These are phyloP conservation scores for Tenthredo distinguenda DNA, from an alignment of 2,888 invertebrate species.

Conservation along the genomic window DNA sequence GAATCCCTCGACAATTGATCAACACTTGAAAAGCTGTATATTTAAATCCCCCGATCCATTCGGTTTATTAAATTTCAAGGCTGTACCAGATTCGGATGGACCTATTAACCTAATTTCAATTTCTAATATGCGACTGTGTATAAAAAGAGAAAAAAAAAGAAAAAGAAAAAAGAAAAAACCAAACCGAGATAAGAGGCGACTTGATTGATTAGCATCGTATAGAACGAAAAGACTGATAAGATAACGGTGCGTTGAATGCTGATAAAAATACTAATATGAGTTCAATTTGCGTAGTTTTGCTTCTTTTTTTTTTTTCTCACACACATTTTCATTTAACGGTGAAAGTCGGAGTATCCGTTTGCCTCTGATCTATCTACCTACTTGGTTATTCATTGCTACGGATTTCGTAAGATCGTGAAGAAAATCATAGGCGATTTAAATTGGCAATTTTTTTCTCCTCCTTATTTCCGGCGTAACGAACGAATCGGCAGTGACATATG, in stretches of 20 bases:
- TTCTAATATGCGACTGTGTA: neutral
- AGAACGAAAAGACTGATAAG: neutral
- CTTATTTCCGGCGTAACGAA: neutral
- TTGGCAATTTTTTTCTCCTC: neutral
- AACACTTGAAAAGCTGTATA: neutral
- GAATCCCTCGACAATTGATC: neutral
- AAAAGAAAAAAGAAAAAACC: neutral
- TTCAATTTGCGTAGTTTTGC: neutral
- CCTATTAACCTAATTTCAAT: neutral
- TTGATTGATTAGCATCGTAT: neutral
- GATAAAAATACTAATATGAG: neutral
- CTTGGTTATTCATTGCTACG: neutral
- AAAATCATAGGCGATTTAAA: neutral
- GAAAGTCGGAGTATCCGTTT: neutral
- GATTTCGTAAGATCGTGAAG: neutral
- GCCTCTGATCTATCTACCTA: neutral
- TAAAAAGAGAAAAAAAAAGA: neutral
- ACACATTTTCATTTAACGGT: neutral
- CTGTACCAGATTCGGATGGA: neutral
- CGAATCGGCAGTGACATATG: neutral
- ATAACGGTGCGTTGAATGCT: neutral
- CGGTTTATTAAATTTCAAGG: neutral
- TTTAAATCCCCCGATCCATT: neutral
- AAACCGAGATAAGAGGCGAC: no score
- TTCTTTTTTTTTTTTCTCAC: neutral